Evolutionary conservation across 1,140 invertebrate species (phyloP).

Genomic region (Tenebrio molitor): DNA sequence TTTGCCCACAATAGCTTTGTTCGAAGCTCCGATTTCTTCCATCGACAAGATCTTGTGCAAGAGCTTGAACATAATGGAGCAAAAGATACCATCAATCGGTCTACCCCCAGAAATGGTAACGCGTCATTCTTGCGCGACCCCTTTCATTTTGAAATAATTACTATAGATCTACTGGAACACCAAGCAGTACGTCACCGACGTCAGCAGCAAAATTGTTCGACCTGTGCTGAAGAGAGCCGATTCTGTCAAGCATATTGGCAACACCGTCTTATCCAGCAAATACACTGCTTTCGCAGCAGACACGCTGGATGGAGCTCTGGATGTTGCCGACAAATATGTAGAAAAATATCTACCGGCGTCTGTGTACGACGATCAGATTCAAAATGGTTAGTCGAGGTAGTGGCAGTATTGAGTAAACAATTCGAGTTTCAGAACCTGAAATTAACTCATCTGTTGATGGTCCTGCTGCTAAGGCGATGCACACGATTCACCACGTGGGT

Average conservation of each 20-base stretch:
- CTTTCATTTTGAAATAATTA: constrained; percentile 33
- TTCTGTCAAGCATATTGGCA: constrained; percentile 81
- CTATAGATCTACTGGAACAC: constrained; percentile 82
- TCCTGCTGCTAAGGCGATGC: constrained; percentile 70
- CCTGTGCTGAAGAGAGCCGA: constrained; percentile 81
- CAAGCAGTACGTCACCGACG: constrained; percentile 77
- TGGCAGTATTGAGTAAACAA: background rate
- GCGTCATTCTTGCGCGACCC: constrained; percentile 1
- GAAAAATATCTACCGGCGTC: constrained; percentile 83
- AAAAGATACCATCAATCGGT: constrained; percentile 81
- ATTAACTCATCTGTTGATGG: constrained; percentile 44
- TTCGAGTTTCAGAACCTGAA: constrained; percentile 13
- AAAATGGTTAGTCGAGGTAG: background rate
- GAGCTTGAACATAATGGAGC: constrained; percentile 82
- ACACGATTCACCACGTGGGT: constrained; percentile 82
- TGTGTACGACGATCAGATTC: constrained; percentile 69
- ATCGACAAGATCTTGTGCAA: constrained; percentile 82
- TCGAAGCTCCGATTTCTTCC: constrained; percentile 78
- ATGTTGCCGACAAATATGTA: constrained; percentile 83
- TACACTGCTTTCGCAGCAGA: constrained; percentile 79
- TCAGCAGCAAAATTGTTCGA: constrained; percentile 71
- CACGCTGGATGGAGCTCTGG: constrained; percentile 78
- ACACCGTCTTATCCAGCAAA: constrained; percentile 74
- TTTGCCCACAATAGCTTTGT: constrained; percentile 75
- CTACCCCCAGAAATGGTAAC: constrained; percentile 82